Percentiles rank a stretch among this genome's conserved stretches.
Conservation (phyloP, 92 coral and sea anemone genomes). For the Metridium senile region DNA sequence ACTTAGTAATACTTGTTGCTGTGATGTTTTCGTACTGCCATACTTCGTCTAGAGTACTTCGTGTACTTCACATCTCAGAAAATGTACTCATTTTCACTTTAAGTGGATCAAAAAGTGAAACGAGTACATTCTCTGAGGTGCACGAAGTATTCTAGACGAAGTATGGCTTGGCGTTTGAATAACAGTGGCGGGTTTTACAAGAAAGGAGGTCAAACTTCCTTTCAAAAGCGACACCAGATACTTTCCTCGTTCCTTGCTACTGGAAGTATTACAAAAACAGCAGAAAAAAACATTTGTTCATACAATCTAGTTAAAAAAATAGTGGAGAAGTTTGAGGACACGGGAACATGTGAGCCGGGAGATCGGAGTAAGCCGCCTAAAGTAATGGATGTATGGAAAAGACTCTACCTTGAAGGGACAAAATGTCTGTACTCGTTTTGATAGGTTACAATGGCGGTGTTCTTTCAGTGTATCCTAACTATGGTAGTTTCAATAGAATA, state of each 20-base stretch:
- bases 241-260: constrained; percentile 14
- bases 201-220: constrained; percentile 32
- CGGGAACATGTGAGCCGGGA: constrained; percentile 35
- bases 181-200: constrained; percentile 36
- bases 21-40: neutral
- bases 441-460: no score
- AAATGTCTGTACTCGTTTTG: no score
- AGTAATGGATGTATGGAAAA: constrained; percentile 32
- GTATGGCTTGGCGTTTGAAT: constrained; percentile 38
- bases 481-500: no score
- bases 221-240: constrained; percentile 35
- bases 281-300: constrained; percentile 9
- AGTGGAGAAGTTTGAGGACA: constrained; percentile 28
- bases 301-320: constrained; percentile 29
- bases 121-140: neutral
- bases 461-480: no score
- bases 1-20: neutral
- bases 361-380: constrained; percentile 33
- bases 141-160: no score
- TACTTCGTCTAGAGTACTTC: neutral
- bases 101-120: neutral
- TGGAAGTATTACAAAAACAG: constrained; percentile 21
- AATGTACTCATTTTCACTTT: neutral
- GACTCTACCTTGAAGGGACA: constrained; percentile 41
- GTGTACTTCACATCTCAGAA: no score